A percentile compares a stretch with the other conserved stretches of the same genome.
These are phyloP conservation scores for Poeciliopsis infans DNA, from an alignment of 2,797 vertebrate genomes.

Conservation along the genomic window DNA sequence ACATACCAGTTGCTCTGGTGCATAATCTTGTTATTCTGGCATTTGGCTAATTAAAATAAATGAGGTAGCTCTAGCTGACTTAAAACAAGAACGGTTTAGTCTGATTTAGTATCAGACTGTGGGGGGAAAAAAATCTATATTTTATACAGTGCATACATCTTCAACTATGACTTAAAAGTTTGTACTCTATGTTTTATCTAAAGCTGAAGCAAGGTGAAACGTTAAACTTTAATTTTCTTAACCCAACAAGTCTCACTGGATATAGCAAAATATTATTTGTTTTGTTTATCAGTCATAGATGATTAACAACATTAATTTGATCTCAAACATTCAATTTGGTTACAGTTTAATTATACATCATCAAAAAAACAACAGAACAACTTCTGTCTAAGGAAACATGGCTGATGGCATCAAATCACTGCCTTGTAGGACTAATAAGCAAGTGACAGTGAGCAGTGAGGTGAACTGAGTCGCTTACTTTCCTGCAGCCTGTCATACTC, in stretches of 20 bases:
- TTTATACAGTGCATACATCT: neutral
- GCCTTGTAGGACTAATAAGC: neutral
- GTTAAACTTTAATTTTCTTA: neutral
- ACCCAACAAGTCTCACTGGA: neutral
- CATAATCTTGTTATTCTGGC: neutral
- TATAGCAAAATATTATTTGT: neutral
- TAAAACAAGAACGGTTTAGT: neutral
- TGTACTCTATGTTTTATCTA: neutral
- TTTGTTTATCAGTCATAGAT: neutral
- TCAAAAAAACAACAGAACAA: neutral
- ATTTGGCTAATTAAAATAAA: neutral
- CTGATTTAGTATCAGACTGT: neutral
- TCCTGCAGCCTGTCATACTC: neutral
- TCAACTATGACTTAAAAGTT: neutral
- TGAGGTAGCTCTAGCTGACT: neutral
- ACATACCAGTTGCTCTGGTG: neutral
- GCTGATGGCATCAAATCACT: neutral
- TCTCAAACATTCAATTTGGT: neutral
- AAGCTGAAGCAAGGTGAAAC: neutral
- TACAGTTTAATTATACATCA: neutral
- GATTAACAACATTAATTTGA: neutral
- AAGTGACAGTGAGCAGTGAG: neutral
- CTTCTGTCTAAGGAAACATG: neutral
- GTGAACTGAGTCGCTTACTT: neutral
- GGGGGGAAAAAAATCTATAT: neutral